Evolutionary conservation across 2,113 vertebrate species (phyloP).

Genomic region (Mixornis gularis): DNA sequence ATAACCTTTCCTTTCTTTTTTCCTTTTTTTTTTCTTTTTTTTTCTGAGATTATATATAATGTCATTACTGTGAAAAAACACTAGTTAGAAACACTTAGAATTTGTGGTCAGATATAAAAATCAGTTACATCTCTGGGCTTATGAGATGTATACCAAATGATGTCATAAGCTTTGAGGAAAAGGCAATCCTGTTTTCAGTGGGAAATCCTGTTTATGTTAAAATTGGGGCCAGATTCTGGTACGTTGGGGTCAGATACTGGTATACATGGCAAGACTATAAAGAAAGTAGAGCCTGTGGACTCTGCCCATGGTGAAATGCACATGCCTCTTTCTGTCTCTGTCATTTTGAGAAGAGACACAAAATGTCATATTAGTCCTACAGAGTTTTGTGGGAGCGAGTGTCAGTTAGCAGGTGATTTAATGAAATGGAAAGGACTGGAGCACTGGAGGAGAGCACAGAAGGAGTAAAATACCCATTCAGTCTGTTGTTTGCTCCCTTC

Average conservation of each 20-base stretch:
- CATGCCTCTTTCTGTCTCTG: background rate
- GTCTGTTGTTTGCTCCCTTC: background rate
- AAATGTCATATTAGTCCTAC: background rate
- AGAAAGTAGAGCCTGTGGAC: background rate
- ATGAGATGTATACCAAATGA: background rate
- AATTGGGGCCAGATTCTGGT: background rate
- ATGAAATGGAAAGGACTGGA: background rate
- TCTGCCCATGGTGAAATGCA: background rate
- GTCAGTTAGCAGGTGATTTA: slow-evolving; percentile 6
- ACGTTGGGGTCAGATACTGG: background rate
- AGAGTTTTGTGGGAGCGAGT: background rate
- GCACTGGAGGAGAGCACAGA: background rate
- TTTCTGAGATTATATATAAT: background rate
- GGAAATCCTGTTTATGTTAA: background rate
- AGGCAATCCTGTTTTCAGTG: background rate
- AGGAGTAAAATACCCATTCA: background rate
- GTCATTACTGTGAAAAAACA: background rate
- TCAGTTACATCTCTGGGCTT: background rate
- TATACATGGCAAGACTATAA: background rate
- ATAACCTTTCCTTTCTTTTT: background rate
- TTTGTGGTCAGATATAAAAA: background rate
- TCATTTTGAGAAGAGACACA: background rate
- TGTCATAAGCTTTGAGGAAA: background rate
- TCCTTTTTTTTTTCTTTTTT: background rate
- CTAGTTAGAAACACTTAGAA: background rate